Conservation (phyloP, 2,797 vertebrate genomes). For the Dallia pectoralis region DNA sequence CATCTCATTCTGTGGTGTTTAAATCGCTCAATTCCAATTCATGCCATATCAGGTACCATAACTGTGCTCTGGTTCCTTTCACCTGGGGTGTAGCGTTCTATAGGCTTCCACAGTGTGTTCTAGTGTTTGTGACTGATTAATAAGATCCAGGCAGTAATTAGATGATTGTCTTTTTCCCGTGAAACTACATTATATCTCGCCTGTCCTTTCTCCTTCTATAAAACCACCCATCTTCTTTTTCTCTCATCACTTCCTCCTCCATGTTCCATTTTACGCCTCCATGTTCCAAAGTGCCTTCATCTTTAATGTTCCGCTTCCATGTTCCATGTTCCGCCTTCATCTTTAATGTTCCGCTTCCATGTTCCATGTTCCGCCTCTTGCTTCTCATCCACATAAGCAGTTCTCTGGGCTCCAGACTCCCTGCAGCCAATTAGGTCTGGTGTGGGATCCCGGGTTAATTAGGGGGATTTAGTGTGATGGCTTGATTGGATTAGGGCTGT, state of each 20-base stretch:
- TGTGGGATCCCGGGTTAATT: constrained; percentile 59
- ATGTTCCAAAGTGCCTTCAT: too few species aligned
- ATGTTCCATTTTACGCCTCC: neutral
- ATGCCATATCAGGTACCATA: neutral
- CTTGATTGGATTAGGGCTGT: constrained; percentile 56
- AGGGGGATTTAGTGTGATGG: constrained; percentile 52
- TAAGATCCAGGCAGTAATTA: too few species aligned
- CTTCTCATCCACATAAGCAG: too few species aligned
- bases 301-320: constrained; percentile 1
- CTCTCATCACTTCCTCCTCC: neutral
- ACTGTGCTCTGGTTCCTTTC: constrained; percentile 33
- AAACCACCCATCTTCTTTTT: neutral
- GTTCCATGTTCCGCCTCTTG: neutral
- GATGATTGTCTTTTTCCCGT: too few species aligned
- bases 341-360: constrained; percentile 1
- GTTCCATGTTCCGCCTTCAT: neutral
- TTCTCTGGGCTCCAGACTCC: neutral
- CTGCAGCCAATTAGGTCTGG: constrained; percentile 39
- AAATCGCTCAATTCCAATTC: constrained; percentile 14
- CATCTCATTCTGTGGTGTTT: neutral
- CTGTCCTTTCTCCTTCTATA: constrained; percentile 10
- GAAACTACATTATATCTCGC: neutral
- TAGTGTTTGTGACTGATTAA: too few species aligned
- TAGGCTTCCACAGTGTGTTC: too few species aligned
- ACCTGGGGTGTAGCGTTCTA: neutral